These are phyloP conservation scores for Zaprionus lineosus DNA, from an alignment of 2,888 invertebrate genomes.

Conservation along the genomic window DNA sequence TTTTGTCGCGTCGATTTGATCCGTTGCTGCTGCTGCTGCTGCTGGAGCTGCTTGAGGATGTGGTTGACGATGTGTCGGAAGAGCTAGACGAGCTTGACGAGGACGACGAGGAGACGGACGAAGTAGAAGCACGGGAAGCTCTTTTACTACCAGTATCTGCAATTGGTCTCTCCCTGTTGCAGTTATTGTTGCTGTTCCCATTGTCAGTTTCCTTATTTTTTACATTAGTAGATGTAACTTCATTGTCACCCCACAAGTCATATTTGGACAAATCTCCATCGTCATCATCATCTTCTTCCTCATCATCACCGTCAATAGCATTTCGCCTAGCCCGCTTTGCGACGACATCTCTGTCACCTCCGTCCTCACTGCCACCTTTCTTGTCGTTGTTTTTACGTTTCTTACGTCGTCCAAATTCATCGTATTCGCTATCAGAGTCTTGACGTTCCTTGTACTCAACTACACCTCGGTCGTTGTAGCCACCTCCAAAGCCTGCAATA, in stretches of 20 bases:
- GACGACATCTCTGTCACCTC: slow-evolving; percentile 71
- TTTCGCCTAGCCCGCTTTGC: slow-evolving; percentile 45
- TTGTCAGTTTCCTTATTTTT: slow-evolving; percentile 48
- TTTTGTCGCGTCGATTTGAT: slow-evolving; percentile 50
- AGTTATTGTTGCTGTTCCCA: slow-evolving; percentile 18
- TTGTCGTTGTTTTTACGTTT: slow-evolving; percentile 80
- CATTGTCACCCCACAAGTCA: slow-evolving; percentile 89
- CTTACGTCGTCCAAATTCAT: slow-evolving; percentile 92
- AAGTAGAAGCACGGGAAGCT: slow-evolving; percentile 63
- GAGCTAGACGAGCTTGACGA: slow-evolving; percentile 69
- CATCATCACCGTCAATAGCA: slow-evolving; percentile 74
- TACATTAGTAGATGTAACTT: slow-evolving; percentile 78
- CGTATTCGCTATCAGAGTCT: slow-evolving; percentile 97
- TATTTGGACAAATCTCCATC: slow-evolving; percentile 90
- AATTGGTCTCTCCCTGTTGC: slow-evolving; percentile 19
- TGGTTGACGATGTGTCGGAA: slow-evolving; percentile 49
- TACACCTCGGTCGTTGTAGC: slow-evolving; percentile 97
- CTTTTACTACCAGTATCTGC: slow-evolving; percentile 46
- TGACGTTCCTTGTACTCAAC: slow-evolving; percentile 97
- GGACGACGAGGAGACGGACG: slow-evolving; percentile 74
- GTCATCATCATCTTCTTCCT: slow-evolving; percentile 84
- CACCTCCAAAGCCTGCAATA: slow-evolving; percentile 89
- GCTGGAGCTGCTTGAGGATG: slow-evolving; percentile 61
- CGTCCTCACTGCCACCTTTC: slow-evolving; percentile 56
- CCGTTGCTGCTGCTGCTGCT: slow-evolving; percentile 43